These are phyloP conservation scores for Pegea sp. DNA, from an alignment of 23 tunicate species.

Conservation along the genomic window DNA sequence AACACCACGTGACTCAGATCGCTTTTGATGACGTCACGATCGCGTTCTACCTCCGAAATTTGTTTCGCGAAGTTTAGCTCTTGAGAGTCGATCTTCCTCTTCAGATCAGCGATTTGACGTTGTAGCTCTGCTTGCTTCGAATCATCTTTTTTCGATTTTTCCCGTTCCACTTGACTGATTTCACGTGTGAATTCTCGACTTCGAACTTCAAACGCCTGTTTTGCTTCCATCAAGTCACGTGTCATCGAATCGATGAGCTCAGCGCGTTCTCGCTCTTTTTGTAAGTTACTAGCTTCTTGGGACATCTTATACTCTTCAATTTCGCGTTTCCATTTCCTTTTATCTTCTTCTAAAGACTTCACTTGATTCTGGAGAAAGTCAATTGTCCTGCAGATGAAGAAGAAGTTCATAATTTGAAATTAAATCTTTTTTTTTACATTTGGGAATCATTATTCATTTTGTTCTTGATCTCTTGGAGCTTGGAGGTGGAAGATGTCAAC, in stretches of 20 bases:
- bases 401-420: not conserved
- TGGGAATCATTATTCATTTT: not conserved
- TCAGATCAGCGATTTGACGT: conserved; percentile 10
- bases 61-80: conserved; percentile 2
- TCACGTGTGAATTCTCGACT: conserved; percentile 31
- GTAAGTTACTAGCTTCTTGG: no score
- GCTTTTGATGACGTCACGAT: no score
- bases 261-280: no score
- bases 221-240: conserved; percentile 35
- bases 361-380: conserved; percentile 60
- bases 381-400: conserved; percentile 25
- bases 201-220: conserved; percentile 53
- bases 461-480: conserved; percentile 30
- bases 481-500: conserved; percentile 49
- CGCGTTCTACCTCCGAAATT: no score
- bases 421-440: not conserved
- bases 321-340: not conserved
- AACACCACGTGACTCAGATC: not conserved
- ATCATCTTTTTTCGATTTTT: conserved; percentile 28
- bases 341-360: conserved; percentile 30
- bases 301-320: not conserved
- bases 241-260: conserved; percentile 3
- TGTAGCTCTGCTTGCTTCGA: conserved; percentile 11
- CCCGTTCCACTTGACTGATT: conserved; percentile 23
- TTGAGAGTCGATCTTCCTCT: conserved; percentile 11